phyloP scores from a whole-genome alignment of 2,113 vertebrate genomes.

The Parus major region DNA sequence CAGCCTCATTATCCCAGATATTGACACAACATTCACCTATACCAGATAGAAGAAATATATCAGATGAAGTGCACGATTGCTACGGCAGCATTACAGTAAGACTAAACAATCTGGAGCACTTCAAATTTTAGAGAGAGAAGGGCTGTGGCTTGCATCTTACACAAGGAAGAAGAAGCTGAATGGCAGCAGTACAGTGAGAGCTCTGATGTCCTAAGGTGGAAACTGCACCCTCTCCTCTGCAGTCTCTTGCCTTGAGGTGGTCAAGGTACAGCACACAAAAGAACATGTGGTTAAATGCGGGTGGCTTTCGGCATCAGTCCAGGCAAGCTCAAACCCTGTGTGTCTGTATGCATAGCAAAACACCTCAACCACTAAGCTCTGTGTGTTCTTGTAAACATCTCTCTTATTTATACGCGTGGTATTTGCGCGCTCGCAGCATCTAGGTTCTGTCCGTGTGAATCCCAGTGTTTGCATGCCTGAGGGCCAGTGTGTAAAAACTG shows the following conservation, averaged over 20 bases:
- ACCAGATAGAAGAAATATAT: neutral
- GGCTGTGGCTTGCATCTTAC: neutral
- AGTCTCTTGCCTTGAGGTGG: neutral
- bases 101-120: neutral
- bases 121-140: neutral
- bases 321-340: neutral
- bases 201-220: neutral
- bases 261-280: neutral
- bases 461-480: neutral
- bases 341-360: neutral
- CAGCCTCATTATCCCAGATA: neutral
- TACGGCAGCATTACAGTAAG: neutral
- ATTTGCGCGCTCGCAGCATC: neutral
- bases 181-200: rapidly evolving
- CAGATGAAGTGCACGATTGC: neutral
- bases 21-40: neutral
- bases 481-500: neutral
- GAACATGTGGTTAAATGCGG: neutral
- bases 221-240: neutral
- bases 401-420: neutral
- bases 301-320: neutral
- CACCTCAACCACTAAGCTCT: neutral
- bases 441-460: neutral
- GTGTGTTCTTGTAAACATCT: neutral
- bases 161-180: neutral